These are phyloP conservation scores for Mythimna vitellina DNA, from an alignment of 2,888 invertebrate genomes.

Conservation along the genomic window DNA sequence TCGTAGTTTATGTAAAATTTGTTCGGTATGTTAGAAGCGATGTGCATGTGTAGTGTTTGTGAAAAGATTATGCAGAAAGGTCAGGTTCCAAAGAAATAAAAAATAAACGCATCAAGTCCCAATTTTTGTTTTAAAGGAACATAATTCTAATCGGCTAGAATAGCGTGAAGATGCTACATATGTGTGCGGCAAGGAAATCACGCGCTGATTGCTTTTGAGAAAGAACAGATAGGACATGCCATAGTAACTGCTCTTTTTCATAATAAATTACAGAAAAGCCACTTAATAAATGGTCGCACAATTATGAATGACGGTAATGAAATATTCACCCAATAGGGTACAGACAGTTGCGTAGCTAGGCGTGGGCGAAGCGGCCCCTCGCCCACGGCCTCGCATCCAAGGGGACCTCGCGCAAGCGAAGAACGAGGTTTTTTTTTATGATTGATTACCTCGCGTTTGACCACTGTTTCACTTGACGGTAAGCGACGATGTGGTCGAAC, in stretches of 20 bases:
- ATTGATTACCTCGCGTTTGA: too few relatives aligned
- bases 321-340: slow-evolving; percentile 1
- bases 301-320: slow-evolving; percentile 5
- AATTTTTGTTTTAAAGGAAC: slow-evolving; percentile 30
- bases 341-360: too few relatives aligned
- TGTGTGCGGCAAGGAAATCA: slow-evolving; percentile 26
- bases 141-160: slow-evolving; percentile 25
- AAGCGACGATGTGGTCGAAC: too few relatives aligned
- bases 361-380: too few relatives aligned
- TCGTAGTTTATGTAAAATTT: slow-evolving; percentile 6
- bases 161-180: slow-evolving; percentile 44
- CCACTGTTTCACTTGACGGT: too few relatives aligned
- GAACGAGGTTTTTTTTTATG: too few relatives aligned
- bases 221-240: slow-evolving; percentile 24
- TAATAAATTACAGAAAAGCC: slow-evolving; percentile 24
- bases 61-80: slow-evolving; percentile 23
- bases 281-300: slow-evolving; percentile 2
- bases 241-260: slow-evolving; percentile 5
- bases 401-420: too few relatives aligned
- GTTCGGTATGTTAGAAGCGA: slow-evolving; percentile 5
- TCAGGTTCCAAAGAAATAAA: slow-evolving; percentile 23
- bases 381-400: too few relatives aligned
- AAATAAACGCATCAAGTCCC: background rate
- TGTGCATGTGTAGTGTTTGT: slow-evolving; percentile 35
- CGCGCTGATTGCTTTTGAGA: slow-evolving; percentile 18